A percentile compares a stretch with the other conserved stretches of the same genome.
Evolutionary conservation across 2,113 vertebrate species (phyloP).

Genomic region (Megaptera novaeangliae): DNA sequence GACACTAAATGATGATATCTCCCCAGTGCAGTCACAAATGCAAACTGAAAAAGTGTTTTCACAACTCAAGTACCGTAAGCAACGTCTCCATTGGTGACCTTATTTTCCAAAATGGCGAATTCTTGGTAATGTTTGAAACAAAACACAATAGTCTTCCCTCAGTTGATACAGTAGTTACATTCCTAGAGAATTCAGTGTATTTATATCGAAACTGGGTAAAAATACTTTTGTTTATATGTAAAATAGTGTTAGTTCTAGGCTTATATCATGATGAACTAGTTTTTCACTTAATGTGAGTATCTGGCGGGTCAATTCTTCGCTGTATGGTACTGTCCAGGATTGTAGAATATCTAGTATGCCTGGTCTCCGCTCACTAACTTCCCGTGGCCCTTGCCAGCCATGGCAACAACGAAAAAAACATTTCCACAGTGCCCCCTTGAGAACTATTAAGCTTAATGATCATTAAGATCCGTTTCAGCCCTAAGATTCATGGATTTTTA

Average conservation of each 20-base stretch:
- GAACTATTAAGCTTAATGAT: background rate
- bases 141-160: background rate
- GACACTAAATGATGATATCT: background rate
- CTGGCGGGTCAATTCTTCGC: background rate
- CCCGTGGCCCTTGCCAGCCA: background rate
- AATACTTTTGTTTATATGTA: background rate
- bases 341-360: background rate
- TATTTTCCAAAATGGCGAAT: slow-evolving; percentile 25
- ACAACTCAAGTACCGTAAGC: background rate
- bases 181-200: background rate
- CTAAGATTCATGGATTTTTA: background rate
- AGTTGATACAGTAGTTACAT: background rate
- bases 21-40: background rate
- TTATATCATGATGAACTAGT: background rate
- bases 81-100: background rate
- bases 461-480: background rate
- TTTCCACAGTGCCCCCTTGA: background rate
- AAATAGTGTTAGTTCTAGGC: background rate
- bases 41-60: slow-evolving; percentile 1
- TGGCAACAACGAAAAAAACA: background rate
- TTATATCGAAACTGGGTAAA: background rate
- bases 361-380: background rate
- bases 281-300: background rate
- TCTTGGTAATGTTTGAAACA: slow-evolving; percentile 14
- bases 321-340: background rate